Conservation (phyloP, 2,797 vertebrate species). For the Chelidonichthys spinosus region DNA sequence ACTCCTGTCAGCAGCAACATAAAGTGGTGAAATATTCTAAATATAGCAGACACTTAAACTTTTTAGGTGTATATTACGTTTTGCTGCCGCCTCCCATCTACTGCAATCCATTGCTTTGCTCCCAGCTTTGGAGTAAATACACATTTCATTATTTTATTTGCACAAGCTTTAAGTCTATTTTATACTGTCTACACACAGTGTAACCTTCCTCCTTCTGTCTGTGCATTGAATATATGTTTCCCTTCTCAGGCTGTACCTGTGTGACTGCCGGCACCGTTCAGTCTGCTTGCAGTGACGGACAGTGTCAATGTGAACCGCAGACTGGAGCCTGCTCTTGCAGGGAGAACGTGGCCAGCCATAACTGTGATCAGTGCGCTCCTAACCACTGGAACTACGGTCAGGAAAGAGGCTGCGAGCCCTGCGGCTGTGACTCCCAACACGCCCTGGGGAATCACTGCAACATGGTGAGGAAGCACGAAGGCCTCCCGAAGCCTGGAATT, state of each 20-base stretch:
- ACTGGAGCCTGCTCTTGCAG: conserved; percentile 86
- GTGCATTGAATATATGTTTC: neutral
- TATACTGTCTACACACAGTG: neutral
- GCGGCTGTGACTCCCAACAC: conserved; percentile 79
- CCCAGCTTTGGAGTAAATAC: neutral
- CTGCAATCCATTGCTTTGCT: neutral
- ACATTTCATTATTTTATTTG: neutral
- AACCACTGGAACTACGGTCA: conserved; percentile 90
- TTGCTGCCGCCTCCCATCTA: neutral
- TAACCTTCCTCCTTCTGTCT: neutral
- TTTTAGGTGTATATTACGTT: neutral
- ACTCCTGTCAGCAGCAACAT: too few relatives aligned
- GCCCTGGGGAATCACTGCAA: conserved; percentile 83
- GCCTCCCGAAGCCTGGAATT: neutral
- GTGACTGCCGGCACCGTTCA: conserved; percentile 80
- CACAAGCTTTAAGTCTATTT: too few relatives aligned
- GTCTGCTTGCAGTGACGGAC: conserved; percentile 67
- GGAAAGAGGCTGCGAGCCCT: conserved; percentile 84
- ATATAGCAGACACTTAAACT: too few relatives aligned
- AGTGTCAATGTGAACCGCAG: conserved; percentile 82
- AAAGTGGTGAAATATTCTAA: too few relatives aligned
- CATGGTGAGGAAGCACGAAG: conserved; percentile 72
- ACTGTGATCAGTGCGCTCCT: conserved; percentile 85
- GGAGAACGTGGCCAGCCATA: conserved; percentile 81
- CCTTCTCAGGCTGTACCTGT: conserved; percentile 84